A percentile compares a stretch with the other conserved stretches of the same genome.
These are phyloP conservation scores for Corynorhinus townsendii DNA, from an alignment of 2,113 vertebrate species.

Conservation along the genomic window DNA sequence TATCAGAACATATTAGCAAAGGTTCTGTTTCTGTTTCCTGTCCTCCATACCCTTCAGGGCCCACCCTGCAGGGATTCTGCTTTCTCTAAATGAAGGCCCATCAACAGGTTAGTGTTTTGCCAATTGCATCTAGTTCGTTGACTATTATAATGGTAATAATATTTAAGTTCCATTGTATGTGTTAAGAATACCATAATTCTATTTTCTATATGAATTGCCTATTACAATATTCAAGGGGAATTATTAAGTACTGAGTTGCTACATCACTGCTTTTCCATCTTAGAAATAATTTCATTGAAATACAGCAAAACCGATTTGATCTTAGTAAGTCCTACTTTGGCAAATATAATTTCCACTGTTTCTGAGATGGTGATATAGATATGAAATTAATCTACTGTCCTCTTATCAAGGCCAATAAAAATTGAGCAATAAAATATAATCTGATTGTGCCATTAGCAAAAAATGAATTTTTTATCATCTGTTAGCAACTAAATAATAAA, in stretches of 20 bases:
- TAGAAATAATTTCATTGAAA: conserved; percentile 71
- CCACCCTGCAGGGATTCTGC: not conserved
- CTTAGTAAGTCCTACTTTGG: conserved; percentile 47
- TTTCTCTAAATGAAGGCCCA: not conserved
- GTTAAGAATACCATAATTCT: not conserved
- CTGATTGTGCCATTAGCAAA: conserved; percentile 76
- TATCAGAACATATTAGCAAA: not conserved
- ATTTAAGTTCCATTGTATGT: not conserved
- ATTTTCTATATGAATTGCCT: not conserved
- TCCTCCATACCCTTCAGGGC: not conserved
- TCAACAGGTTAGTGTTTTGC: not conserved
- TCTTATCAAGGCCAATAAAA: conserved; percentile 76
- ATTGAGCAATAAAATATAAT: conserved; percentile 77
- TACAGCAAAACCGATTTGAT: conserved; percentile 54
- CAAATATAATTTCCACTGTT: conserved; percentile 67
- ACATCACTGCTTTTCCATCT: conserved; percentile 28
- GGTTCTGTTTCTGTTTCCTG: not conserved
- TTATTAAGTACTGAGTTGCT: conserved; percentile 33
- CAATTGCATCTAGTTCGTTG: not conserved
- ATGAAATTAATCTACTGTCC: conserved; percentile 73
- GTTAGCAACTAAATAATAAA: conserved; percentile 78
- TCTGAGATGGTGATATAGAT: conserved; percentile 58
- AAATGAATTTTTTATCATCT: conserved; percentile 80
- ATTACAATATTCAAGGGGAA: not conserved
- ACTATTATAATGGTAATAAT: not conserved